A percentile compares a stretch with the other conserved stretches of the same genome.
Evolutionary conservation across 2,888 invertebrate genomes (phyloP).

Genomic region (Eledona agricola): DNA sequence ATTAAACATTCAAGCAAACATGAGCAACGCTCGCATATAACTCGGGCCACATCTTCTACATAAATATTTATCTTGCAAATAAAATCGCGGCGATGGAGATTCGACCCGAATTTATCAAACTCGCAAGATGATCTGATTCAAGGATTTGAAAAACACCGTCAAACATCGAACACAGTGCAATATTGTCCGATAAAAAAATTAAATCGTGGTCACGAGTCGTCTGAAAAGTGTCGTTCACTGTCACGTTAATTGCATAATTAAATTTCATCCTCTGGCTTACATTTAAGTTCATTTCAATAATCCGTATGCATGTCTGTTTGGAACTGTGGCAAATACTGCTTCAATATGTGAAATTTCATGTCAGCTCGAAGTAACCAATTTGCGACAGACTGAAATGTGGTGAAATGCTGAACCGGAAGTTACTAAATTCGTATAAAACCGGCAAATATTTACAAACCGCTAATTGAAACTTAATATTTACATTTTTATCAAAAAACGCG

Average conservation of each 20-base stretch:
- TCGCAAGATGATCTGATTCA: no score
- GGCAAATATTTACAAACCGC: no score
- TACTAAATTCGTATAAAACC: no score
- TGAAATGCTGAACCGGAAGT: no score
- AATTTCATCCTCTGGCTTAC: constrained; percentile 5
- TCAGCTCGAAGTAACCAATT: constrained; percentile 3
- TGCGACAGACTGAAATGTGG: constrained; percentile 4
- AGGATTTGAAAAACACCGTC: no score
- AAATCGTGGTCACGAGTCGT: no score
- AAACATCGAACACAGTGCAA: no score
- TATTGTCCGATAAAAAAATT: no score
- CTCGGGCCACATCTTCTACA: constrained; percentile 13
- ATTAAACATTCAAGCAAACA: constrained; percentile 29
- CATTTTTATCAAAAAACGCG: no score
- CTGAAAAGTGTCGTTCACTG: not conserved
- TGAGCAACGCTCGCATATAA: constrained; percentile 22
- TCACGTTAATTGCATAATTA: constrained; percentile 1
- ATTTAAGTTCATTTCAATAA: constrained; percentile 8
- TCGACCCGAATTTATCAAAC: constrained; percentile 1
- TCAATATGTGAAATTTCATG: constrained; percentile 6
- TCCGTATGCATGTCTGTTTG: constrained; percentile 5
- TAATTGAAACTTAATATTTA: no score
- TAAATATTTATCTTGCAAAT: constrained; percentile 28
- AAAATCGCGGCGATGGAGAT: constrained; percentile 21
- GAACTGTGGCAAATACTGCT: constrained; percentile 3